Base-by-base conservation (phyloP, 2,113 vertebrate species). In the Melanostigma gelatinosum region DNA sequence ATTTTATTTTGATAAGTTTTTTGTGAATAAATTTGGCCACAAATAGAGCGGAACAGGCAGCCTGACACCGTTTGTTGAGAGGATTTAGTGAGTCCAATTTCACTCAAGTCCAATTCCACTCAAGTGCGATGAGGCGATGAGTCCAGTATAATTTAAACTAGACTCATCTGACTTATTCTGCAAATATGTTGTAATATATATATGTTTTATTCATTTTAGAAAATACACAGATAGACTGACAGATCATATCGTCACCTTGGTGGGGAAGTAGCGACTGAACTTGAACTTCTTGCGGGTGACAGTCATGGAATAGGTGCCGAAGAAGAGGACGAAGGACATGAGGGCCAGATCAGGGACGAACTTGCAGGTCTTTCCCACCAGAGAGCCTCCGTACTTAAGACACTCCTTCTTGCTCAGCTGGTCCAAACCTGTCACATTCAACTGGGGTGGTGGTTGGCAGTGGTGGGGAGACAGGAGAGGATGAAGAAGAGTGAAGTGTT, bases 291-390 rank as follows among this genome's bases (percentile, higher is more conserved):
- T 99, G 75, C 99, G 93, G 2, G 96, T 95, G 86, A 99, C 80
- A 0, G 98, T 98, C 97, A 97, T 97, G 91, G 97, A 97, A 94
- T 99, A 99, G 29, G 98, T 99, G 55, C 98, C 98, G 0, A 99
- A 98, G 96, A 99, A 99, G 87, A 99, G 97, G 91, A 99, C 98
- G 95, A 99, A 99, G 84, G 97, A 99, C 97, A 99, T 97, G 66
- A 99, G 97, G 2, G 97, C 97, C 93, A 99, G 88, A 87, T 99
- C 98, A 0, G 98, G 98, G 83, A 98, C 91, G 1, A 95, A 99
- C 62, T 95, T 96, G 90, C 98, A 99, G 92, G 97, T 96, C 38
- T 95, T 96, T 4, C 98, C 98, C n/a, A 97, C 93, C 50, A 99
- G 93, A 65, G 93, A 95, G 62, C 98, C 98, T 0, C 98, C 98